Conservation (phyloP, 2,113 vertebrate genomes). For the Axis porcinus region DNA sequence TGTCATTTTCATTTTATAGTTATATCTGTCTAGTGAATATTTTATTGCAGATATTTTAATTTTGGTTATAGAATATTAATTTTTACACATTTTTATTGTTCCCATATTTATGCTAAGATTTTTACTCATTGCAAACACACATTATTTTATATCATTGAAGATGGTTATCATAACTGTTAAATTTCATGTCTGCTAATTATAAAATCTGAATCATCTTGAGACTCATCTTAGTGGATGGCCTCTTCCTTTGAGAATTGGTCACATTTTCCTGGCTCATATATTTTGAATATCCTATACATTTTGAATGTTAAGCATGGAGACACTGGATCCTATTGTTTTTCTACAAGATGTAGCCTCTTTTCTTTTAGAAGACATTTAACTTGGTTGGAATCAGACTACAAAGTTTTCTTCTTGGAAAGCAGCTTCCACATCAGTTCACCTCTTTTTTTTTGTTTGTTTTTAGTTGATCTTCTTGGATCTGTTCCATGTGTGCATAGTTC, state of each 20-base stretch:
- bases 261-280: background rate
- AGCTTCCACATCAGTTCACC: background rate
- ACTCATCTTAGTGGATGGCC: background rate
- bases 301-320: background rate
- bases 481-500: background rate
- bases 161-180: background rate
- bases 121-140: background rate
- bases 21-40: background rate
- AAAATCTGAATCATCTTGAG: background rate
- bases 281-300: background rate
- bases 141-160: background rate
- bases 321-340: background rate
- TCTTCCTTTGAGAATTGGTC: background rate
- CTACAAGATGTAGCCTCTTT: background rate
- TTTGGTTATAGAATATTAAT: background rate
- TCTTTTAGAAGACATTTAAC: background rate
- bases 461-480: background rate
- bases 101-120: background rate
- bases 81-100: background rate
- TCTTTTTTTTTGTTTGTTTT: background rate
- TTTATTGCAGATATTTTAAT: background rate
- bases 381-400: background rate
- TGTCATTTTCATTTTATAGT: background rate
- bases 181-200: background rate
- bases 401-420: background rate